Evolutionary conservation across 2,113 vertebrate species (phyloP).

Genomic region (Odocoileus virginianus): DNA sequence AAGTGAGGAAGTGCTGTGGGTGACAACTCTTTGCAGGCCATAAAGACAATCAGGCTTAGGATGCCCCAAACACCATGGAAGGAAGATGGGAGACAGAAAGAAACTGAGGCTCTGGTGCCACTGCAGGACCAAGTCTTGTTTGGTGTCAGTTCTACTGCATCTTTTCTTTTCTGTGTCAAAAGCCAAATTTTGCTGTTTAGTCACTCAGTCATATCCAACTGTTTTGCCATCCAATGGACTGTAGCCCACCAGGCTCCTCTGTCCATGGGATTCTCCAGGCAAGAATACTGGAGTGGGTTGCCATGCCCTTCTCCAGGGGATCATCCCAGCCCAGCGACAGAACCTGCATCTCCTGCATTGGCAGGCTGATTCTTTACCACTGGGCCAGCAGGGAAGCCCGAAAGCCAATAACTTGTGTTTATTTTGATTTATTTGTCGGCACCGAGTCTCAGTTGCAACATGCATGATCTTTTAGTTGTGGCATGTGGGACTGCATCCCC

Average conservation of each 20-base stretch:
- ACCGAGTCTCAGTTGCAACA: neutral
- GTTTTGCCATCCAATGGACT: neutral
- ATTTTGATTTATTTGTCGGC: neutral
- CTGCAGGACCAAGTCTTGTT: rapidly evolving
- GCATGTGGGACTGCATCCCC: neutral
- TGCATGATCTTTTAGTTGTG: neutral
- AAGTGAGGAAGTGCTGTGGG: neutral
- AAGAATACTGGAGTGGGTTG: neutral
- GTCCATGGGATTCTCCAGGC: neutral
- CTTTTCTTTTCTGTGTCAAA: neutral
- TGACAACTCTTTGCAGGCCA: neutral
- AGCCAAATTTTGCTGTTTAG: neutral
- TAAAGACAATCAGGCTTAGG: neutral
- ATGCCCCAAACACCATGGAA: rapidly evolving
- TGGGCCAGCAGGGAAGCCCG: neutral
- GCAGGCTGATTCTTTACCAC: neutral
- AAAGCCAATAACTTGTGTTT: neutral
- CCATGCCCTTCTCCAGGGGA: neutral
- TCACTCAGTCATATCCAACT: neutral
- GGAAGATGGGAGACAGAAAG: neutral
- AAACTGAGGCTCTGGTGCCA: neutral
- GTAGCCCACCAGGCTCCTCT: neutral
- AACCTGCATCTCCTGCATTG: neutral
- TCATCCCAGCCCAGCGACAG: rapidly evolving
- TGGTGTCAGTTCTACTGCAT: rapidly evolving